Evolutionary conservation across 2,113 vertebrate species (phyloP), one percentile per base, ranked within the genome.

Genomic region (Spea multiplicata): DNA sequence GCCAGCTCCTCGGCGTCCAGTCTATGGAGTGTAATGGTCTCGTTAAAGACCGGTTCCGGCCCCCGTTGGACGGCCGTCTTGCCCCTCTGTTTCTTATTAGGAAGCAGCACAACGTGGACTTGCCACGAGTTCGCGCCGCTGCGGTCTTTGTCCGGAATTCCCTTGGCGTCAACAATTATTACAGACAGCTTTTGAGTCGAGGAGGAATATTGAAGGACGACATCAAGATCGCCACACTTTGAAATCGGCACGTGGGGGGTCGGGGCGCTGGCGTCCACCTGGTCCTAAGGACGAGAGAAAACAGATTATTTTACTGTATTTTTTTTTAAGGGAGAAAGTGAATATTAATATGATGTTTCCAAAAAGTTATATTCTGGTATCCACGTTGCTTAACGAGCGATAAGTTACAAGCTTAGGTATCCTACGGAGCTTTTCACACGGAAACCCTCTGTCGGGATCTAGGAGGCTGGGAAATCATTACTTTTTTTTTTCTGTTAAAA

Each of bases 61-160:
- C 96, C 95, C 81, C 86, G 91, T 88, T 96, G 95, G 46, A 95
- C 84, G 0, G 91, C 88, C 0, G 95, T 97, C 86, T 93, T 96
- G 53, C 93, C 91, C 30, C 96, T 92, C 81, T 99, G 97, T 8
- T 93, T 97, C 88, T 97, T 99, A 85, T 87, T 88, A 0, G 97
- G 96, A 55, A 99, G 91, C 80, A 99, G 88, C 5, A 97, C 96
- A 0, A 90, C 84, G 5, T 96, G 97, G 45, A 99, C 95, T 87
- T 97, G 95, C 97, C 97, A 98, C 50, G 89, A 84, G 85, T 88
- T 95, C 75, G 93, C 93, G 0, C 96, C 96, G 0, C 95, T 97
- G 73, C 96, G 94, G 14, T 93, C 93, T 88, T 96, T 98, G 86
- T 96, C 95, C 0, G 96, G 97, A 55, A 99, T 87, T 46, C 91